These are phyloP conservation scores for Drosophila picticornis DNA, from an alignment of 2,888 invertebrate species.

Conservation along the genomic window DNA sequence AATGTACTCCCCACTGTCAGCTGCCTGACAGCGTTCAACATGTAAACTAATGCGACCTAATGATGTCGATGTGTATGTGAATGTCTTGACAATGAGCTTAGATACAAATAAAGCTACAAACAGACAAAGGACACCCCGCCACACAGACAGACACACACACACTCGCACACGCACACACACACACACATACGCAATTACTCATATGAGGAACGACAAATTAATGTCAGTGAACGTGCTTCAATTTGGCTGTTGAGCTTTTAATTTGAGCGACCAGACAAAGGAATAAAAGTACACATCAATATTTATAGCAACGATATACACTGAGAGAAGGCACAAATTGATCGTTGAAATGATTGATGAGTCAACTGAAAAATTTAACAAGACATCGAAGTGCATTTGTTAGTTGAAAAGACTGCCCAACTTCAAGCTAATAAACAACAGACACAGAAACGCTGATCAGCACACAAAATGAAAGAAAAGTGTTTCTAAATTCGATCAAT, in stretches of 20 bases:
- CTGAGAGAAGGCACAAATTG: constrained; percentile 1
- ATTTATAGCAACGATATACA: constrained; percentile 33
- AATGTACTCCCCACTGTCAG: constrained; percentile 21
- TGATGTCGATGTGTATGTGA: constrained; percentile 44
- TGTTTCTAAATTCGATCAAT: neutral
- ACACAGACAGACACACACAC: neutral
- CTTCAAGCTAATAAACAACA: neutral
- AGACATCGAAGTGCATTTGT: neutral
- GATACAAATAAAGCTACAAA: constrained; percentile 23
- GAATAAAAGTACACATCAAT: constrained; percentile 14
- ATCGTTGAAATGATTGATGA: constrained; percentile 12
- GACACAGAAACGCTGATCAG: neutral
- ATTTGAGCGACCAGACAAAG: constrained; percentile 36
- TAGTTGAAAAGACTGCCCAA: neutral
- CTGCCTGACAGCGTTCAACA: constrained; percentile 58
- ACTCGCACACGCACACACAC: neutral
- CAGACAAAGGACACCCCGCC: constrained; percentile 12
- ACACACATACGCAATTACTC: constrained; percentile 48
- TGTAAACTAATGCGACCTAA: constrained; percentile 68
- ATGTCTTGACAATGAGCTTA: constrained; percentile 35
- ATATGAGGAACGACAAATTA: constrained; percentile 62
- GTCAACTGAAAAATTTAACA: neutral
- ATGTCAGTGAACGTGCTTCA: constrained; percentile 68
- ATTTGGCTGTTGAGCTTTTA: constrained; percentile 65
- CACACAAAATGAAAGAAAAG: neutral